Percentiles rank a stretch among this genome's conserved stretches.
Evolutionary conservation across 2,888 invertebrate species (phyloP).

Genomic region (Eledona agricola): DNA sequence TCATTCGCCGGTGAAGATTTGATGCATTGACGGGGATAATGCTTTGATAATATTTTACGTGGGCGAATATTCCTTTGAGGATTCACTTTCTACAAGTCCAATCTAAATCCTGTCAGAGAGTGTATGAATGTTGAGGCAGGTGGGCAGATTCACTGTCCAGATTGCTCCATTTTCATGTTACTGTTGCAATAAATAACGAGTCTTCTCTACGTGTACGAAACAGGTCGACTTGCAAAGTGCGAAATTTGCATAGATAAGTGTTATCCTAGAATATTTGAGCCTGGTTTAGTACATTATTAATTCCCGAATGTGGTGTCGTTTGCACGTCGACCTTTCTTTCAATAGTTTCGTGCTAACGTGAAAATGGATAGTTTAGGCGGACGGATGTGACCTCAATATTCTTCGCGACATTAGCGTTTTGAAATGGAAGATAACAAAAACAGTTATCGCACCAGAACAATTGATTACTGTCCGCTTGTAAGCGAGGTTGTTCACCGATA

Average conservation of each 20-base stretch:
- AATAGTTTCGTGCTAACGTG: no score
- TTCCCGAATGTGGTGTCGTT: conserved; percentile 1
- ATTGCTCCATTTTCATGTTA: conserved; percentile 8
- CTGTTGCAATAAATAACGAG: conserved; percentile 3
- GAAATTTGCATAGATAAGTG: conserved; percentile 14
- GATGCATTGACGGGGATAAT: no score
- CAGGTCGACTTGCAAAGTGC: conserved; percentile 9
- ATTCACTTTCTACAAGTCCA: not conserved
- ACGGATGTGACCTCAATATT: no score
- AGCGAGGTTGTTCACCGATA: no score
- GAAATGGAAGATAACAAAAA: no score
- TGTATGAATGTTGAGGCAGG: not conserved
- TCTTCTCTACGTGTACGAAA: not conserved
- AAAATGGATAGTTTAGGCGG: no score
- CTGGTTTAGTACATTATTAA: conserved; percentile 8
- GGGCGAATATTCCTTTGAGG: not conserved
- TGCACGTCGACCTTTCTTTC: no score
- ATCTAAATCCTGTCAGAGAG: conserved; percentile 13
- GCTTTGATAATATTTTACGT: conserved; percentile 5
- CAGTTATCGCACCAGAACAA: no score
- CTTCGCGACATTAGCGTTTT: no score
- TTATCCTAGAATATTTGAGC: conserved; percentile 2
- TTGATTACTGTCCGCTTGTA: no score
- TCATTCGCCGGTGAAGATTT: not conserved
- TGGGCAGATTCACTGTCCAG: conserved; percentile 1